Percentiles rank a stretch among this genome's conserved stretches.
These are phyloP conservation scores for Orycteropus afer DNA, from an alignment of 2,113 vertebrate species.

Conservation along the genomic window DNA sequence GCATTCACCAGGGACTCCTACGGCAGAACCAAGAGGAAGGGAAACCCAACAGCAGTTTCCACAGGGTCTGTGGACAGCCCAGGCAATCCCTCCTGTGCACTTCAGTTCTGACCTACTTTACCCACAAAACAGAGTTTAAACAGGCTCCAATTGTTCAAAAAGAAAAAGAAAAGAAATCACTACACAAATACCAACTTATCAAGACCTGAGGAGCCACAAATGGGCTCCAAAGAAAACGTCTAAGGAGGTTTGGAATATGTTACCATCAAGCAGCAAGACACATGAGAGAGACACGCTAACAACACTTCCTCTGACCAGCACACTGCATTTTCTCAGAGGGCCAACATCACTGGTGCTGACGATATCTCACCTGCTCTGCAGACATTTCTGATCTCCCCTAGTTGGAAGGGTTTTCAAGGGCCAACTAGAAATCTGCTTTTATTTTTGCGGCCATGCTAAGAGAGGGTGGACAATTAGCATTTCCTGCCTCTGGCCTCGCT, in stretches of 20 bases:
- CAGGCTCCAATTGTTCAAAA: no score
- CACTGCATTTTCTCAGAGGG: no score
- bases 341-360: neutral
- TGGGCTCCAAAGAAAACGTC: neutral
- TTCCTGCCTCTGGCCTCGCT: neutral
- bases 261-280: neutral
- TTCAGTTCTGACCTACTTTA: no score
- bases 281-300: neutral
- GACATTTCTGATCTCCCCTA: neutral
- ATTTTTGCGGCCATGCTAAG: neutral
- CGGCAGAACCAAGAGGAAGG: neutral
- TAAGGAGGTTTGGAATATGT: neutral
- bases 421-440: neutral
- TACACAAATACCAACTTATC: constrained; percentile 24
- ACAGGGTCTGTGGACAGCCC: no score
- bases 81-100: no score
- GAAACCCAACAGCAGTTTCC: no score
- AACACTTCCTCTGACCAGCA: neutral
- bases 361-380: neutral
- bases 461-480: no score
- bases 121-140: neutral
- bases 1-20: no score
- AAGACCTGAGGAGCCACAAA: neutral
- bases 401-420: neutral
- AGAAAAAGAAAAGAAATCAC: no score